These are phyloP conservation scores for Amphiprion clarkii DNA, from an alignment of 2,797 vertebrate genomes.

Conservation along the genomic window DNA sequence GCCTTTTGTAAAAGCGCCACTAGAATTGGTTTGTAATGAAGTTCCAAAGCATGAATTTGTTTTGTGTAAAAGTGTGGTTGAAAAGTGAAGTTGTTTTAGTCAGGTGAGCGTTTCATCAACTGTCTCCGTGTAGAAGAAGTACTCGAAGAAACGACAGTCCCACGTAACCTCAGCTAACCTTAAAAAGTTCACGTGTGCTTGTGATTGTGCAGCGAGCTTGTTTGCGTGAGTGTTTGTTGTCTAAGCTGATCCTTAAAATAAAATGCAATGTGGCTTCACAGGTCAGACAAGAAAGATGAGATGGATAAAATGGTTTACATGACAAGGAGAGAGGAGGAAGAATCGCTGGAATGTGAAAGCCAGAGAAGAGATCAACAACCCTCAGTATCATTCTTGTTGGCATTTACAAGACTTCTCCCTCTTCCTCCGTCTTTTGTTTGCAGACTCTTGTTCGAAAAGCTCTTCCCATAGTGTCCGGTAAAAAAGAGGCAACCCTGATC, in stretches of 20 bases:
- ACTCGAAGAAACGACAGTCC: no score
- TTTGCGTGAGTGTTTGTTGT: background rate
- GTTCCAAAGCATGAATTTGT: no score
- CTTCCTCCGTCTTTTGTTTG: conserved; percentile 18
- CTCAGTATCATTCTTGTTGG: conserved; percentile 17
- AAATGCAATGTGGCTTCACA: conserved; percentile 69
- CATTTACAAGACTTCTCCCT: conserved; percentile 43
- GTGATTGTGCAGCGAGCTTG: background rate
- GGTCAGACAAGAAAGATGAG: conserved; percentile 66
- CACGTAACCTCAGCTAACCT: no score
- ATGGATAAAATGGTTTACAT: conserved; percentile 45
- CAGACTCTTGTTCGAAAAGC: conserved; percentile 34
- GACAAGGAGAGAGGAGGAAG: background rate
- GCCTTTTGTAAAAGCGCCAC: no score
- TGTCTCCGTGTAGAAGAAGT: no score
- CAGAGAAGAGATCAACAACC: conserved; percentile 5
- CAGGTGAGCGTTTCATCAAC: no score
- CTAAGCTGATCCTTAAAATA: conserved; percentile 26
- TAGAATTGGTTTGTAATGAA: no score
- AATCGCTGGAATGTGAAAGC: background rate
- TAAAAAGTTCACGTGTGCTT: background rate
- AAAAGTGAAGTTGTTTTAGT: no score
- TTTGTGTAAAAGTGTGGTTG: no score
- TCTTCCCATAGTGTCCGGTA: conserved; percentile 37
- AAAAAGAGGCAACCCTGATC: conserved; percentile 10